Evolutionary conservation across 2,888 invertebrate species (phyloP), one percentile per base, ranked within the genome.

Genomic region (Drosophila bunnanda): DNA sequence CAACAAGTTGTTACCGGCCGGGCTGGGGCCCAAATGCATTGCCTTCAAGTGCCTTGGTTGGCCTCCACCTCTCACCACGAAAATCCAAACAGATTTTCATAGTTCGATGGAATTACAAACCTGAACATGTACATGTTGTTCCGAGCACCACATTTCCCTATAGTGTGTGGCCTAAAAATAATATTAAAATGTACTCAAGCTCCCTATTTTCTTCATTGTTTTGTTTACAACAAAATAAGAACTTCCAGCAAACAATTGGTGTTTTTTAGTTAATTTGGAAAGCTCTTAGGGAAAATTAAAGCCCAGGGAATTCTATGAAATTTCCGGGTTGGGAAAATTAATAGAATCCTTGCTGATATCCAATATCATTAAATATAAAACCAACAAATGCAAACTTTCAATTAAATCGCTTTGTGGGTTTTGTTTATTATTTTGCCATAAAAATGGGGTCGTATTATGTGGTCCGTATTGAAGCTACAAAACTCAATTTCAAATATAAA

Each of bases 391-490:
- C 10, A n/a, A 34, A 41, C 34, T 39, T 62, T 38, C 9, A 48
- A 59, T 25, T 30, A 36, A 22, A 53, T 20, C 50, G 17, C 28
- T n/a, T 64, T 43, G 13, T 6, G n/a, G n/a, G 20, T 41, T 46
- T 36, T 57, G 50, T 50, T 68, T 58, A 13, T 36, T 22, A 38
- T 50, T 57, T 32, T 22, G 39, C 22, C 13, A 36, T 67, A 10
- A 68, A 39, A 56, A 56, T 46, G 41, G 13, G 39, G 69, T 43
- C 36, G 60, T 58, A 43, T 44, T 57, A 60, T 66, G 68, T 39
- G 68, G 46, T 66, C 56, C 68, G 55, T 54, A 66, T 67, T 68
- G 68, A 48, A 55, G 39, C 28, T 34, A 48, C 34, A 68, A 48
- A 68, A 39, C 25, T 39, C 43, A 28, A 22, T 34, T 56, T 56